A percentile compares a stretch with the other conserved stretches of the same genome.
Evolutionary conservation across 2,888 invertebrate genomes (phyloP).

Genomic region (Omphaloscelis lunosa): DNA sequence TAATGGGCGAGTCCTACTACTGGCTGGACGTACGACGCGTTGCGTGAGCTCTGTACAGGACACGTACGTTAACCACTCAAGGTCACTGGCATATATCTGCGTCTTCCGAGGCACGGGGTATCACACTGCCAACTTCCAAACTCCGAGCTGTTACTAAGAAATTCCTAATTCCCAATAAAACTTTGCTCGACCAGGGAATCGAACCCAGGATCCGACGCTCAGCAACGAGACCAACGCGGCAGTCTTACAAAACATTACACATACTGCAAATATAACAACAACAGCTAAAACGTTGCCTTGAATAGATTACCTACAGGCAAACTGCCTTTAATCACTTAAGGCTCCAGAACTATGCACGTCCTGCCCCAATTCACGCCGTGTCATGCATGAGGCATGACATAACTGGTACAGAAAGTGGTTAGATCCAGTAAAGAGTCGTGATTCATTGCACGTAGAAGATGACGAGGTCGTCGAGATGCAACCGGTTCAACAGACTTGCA

Average conservation of each 20-base stretch:
- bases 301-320: not conserved
- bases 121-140: too few species aligned
- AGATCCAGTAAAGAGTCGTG: slow-evolving; percentile 37
- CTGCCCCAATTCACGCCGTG: not conserved
- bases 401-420: slow-evolving; percentile 21
- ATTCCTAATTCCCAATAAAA: too few species aligned
- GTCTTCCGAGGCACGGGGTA: too few species aligned
- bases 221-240: too few species aligned
- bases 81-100: too few species aligned
- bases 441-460: slow-evolving; percentile 28
- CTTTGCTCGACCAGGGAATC: too few species aligned
- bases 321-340: not conserved
- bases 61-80: too few species aligned
- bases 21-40: too few species aligned
- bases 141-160: too few species aligned
- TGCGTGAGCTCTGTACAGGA: too few species aligned
- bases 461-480: slow-evolving; percentile 30
- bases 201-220: too few species aligned
- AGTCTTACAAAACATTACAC: not conserved
- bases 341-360: slow-evolving; percentile 13
- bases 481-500: slow-evolving; percentile 48
- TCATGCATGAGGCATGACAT: slow-evolving; percentile 2
- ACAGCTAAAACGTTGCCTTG: not conserved
- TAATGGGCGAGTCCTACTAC: too few species aligned
- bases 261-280: not conserved